A percentile compares a stretch with the other conserved stretches of the same genome.
phyloP scores from a whole-genome alignment of 2,888 invertebrate genomes.

The Dynastes tityus region DNA sequence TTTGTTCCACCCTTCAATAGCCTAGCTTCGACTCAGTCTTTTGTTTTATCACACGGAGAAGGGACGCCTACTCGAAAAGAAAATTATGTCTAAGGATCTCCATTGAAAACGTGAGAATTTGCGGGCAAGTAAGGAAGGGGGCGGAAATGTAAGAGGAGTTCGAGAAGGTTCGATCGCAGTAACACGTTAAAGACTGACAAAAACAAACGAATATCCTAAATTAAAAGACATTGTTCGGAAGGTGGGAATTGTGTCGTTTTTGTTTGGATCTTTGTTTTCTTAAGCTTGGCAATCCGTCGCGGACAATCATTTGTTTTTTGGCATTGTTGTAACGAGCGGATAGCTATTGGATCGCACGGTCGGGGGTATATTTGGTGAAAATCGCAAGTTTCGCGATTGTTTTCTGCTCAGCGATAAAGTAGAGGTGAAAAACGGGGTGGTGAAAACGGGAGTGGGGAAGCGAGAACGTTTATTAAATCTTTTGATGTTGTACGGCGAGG shows the following conservation, averaged over 20 bases:
- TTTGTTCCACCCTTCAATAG: conserved; percentile 12
- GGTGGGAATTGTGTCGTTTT: conserved; percentile 40
- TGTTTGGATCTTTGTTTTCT: conserved; percentile 23
- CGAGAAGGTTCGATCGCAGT: not conserved
- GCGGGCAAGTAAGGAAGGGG: not conserved
- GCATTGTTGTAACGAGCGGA: conserved; percentile 19
- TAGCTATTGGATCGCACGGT: conserved; percentile 27
- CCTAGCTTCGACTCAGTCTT: not conserved
- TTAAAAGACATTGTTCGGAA: conserved; percentile 40
- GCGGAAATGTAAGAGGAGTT: not conserved
- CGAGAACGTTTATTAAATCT: not conserved
- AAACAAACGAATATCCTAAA: conserved; percentile 30
- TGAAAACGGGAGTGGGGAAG: not conserved
- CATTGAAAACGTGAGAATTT: not conserved
- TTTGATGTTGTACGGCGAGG: not conserved
- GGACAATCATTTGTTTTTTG: conserved; percentile 29
- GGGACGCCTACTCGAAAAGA: not conserved
- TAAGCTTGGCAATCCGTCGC: conserved; percentile 12
- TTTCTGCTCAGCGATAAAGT: not conserved
- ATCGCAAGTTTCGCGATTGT: conserved; percentile 21
- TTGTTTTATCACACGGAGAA: not conserved
- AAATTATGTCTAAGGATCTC: conserved; percentile 22
- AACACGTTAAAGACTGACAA: not conserved
- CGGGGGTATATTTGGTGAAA: conserved; percentile 29
- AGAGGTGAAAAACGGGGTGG: not conserved